Evolutionary conservation across 2,113 vertebrate species (phyloP).

Genomic region (Coptodon rendalli): DNA sequence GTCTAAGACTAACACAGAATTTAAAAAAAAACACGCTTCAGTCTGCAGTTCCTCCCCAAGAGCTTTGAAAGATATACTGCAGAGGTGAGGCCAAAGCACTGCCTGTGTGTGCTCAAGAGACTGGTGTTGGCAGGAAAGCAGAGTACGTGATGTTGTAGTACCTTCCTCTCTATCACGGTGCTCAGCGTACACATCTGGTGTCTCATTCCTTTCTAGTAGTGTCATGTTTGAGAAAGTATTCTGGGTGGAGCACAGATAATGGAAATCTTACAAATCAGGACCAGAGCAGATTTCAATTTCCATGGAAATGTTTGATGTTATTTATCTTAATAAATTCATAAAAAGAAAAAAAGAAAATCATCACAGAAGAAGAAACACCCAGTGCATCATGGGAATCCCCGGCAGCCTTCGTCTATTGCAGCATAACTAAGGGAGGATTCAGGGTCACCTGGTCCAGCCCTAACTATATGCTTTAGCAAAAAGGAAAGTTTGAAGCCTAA

Average conservation of each 20-base stretch:
- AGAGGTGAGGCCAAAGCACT: neutral
- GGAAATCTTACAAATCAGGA: slow-evolving; percentile 5
- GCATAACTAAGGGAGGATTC: neutral
- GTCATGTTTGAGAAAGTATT: slow-evolving; percentile 51
- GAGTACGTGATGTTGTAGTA: neutral
- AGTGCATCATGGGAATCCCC: neutral
- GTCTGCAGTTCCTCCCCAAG: neutral
- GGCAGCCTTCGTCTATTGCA: accelerated
- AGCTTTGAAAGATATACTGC: neutral
- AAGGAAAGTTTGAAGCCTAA: accelerated
- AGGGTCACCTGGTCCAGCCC: neutral
- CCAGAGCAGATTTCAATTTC: neutral
- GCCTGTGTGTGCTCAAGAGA: neutral
- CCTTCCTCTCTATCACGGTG: slow-evolving; percentile 13
- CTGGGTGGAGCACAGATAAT: slow-evolving; percentile 2
- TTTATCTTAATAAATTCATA: neutral
- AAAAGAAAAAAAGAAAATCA: neutral
- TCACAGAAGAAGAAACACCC: neutral
- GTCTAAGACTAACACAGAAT: neutral
- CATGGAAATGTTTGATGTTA: neutral
- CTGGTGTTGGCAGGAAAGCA: neutral
- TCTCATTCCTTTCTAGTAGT: slow-evolving; percentile 51
- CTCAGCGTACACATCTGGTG: slow-evolving; percentile 46
- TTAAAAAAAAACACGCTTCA: neutral
- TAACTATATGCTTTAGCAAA: neutral